These are phyloP conservation scores for Xyrauchen texanus DNA, from an alignment of 2,113 vertebrate genomes.

Conservation along the genomic window DNA sequence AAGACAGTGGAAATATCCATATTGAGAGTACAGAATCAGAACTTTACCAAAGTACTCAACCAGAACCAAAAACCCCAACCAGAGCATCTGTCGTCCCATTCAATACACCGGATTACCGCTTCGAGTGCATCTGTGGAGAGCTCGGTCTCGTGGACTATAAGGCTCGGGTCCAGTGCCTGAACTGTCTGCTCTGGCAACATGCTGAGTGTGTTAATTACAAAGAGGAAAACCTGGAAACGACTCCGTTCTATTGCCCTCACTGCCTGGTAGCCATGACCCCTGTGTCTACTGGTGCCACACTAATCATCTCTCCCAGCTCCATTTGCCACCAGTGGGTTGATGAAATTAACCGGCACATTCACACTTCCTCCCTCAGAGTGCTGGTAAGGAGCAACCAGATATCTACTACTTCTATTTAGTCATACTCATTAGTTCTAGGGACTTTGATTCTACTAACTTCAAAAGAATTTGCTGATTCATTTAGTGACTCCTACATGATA, in stretches of 20 bases:
- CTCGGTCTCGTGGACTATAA: slow-evolving; percentile 86
- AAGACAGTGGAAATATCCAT: not conserved
- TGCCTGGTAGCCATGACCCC: slow-evolving; percentile 96
- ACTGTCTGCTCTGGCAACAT: slow-evolving; percentile 95
- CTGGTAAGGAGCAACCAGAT: slow-evolving; percentile 76
- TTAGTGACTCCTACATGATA: no score
- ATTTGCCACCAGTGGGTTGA: slow-evolving; percentile 99
- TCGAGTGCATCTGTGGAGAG: slow-evolving; percentile 96
- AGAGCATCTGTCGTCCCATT: slow-evolving; percentile 71
- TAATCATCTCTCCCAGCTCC: slow-evolving; percentile 97
- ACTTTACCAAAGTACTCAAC: slow-evolving; percentile 29
- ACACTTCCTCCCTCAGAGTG: slow-evolving; percentile 87
- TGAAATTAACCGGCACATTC: slow-evolving; percentile 93
- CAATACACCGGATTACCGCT: slow-evolving; percentile 85
- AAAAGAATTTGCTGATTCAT: no score
- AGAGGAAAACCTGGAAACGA: slow-evolving; percentile 84
- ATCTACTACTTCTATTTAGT: not conserved
- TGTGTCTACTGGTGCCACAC: slow-evolving; percentile 89
- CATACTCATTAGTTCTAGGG: no score
- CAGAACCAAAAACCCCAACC: slow-evolving; percentile 52
- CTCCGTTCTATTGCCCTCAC: slow-evolving; percentile 96
- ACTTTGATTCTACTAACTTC: no score
- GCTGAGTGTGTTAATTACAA: slow-evolving; percentile 96
- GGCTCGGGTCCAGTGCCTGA: slow-evolving; percentile 94
- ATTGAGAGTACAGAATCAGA: slow-evolving; percentile 44